Evolutionary conservation across 2,113 vertebrate genomes (phyloP).

Genomic region (Ctenodactylus gundi): DNA sequence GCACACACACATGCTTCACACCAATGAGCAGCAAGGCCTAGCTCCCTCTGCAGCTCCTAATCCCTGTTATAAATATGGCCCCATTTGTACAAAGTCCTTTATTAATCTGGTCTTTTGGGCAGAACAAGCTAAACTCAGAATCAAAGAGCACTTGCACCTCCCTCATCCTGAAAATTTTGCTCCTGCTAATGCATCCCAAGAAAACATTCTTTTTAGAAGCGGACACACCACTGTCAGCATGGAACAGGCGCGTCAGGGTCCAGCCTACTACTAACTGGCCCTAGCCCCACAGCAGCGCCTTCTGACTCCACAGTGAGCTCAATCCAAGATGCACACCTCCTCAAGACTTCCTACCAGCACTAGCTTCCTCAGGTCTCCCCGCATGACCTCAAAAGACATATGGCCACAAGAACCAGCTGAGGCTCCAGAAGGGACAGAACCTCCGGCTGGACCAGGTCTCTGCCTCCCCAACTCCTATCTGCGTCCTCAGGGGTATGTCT

Average conservation of each 20-base stretch:
- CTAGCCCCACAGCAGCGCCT: not conserved
- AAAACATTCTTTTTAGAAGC: not conserved
- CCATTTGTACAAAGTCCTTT: not conserved
- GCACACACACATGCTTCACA: not conserved
- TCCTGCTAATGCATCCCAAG: not conserved
- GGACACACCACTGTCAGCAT: not conserved
- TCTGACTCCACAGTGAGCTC: not conserved
- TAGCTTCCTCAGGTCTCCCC: not conserved
- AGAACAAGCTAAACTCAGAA: not conserved
- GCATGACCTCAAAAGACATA: not conserved
- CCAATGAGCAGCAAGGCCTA: not conserved
- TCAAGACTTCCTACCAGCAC: not conserved
- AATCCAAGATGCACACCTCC: accelerated
- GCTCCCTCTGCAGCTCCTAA: not conserved
- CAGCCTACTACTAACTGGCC: accelerated
- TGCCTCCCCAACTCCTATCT: not conserved
- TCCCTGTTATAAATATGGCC: not conserved
- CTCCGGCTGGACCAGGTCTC: not conserved
- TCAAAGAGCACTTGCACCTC: not conserved
- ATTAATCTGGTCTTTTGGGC: not conserved
- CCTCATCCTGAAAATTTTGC: not conserved
- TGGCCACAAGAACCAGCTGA: accelerated
- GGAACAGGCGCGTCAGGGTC: not conserved
- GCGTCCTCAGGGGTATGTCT: conserved; percentile 2
- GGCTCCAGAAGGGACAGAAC: not conserved